Conservation (phyloP, 2,113 vertebrate genomes). For the Bubalus kerabau region DNA sequence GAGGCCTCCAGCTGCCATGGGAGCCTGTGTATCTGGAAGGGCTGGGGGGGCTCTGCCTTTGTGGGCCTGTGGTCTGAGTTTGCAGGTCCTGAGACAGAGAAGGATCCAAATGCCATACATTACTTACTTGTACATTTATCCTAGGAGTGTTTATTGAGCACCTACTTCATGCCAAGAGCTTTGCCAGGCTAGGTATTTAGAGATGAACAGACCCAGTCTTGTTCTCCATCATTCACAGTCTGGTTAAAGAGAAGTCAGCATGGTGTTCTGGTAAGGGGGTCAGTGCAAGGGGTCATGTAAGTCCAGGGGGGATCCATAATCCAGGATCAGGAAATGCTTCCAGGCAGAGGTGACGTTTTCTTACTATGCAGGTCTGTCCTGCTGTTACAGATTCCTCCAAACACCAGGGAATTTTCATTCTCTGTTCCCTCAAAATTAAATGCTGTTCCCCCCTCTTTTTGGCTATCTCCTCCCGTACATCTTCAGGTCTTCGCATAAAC, state of each 20-base stretch:
- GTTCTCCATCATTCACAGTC: not conserved
- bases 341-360: not conserved
- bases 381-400: not conserved
- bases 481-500: not conserved
- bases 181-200: not conserved
- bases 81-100: not conserved
- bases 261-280: not conserved
- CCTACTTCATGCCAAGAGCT: not conserved
- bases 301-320: not conserved
- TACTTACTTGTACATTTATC: not conserved
- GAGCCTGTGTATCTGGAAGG: not conserved
- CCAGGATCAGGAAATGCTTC: not conserved
- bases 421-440: not conserved
- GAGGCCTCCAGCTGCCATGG: not conserved
- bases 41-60: not conserved
- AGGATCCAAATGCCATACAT: not conserved
- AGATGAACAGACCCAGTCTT: not conserved
- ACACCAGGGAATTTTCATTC: not conserved
- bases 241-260: not conserved
- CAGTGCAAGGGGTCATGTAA: not conserved
- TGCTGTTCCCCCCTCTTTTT: not conserved
- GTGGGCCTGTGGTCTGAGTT: not conserved
- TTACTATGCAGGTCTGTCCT: not conserved
- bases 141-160: not conserved
- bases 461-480: not conserved